A percentile compares a stretch with the other conserved stretches of the same genome.
Conservation (phyloP, 2,888 invertebrate species). For the Drosophila recens region DNA sequence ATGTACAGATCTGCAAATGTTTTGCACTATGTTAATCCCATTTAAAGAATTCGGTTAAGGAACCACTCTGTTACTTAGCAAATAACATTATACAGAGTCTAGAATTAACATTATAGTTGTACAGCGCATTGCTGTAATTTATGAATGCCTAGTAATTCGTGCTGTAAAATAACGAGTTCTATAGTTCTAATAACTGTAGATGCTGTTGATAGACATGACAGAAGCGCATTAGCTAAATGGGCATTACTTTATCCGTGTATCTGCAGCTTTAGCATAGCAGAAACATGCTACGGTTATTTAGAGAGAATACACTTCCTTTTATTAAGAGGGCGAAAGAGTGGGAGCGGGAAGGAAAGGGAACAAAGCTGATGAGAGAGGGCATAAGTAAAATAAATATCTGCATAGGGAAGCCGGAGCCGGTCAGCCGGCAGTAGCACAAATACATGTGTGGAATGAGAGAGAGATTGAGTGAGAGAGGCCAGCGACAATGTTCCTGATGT, state of each 20-base stretch:
- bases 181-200: constrained; percentile 50
- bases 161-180: constrained; percentile 55
- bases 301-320: constrained; percentile 34
- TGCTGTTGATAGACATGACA: constrained; percentile 52
- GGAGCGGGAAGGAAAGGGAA: constrained; percentile 8
- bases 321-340: background rate
- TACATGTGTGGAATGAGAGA: constrained; percentile 2
- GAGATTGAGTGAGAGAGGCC: constrained; percentile 7
- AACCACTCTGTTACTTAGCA: constrained; percentile 21
- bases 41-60: constrained; percentile 14
- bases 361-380: constrained; percentile 16
- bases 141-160: constrained; percentile 52
- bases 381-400: constrained; percentile 51
- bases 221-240: constrained; percentile 56
- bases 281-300: constrained; percentile 59
- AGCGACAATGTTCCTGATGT: constrained; percentile 58
- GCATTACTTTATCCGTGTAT: constrained; percentile 50
- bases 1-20: background rate
- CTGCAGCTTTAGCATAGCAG: constrained; percentile 54
- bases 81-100: constrained; percentile 17
- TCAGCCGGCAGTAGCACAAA: constrained; percentile 50
- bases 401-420: constrained; percentile 60
- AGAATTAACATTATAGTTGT: constrained; percentile 37
- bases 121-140: constrained; percentile 23
- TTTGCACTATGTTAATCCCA: constrained; percentile 12